Evolutionary conservation across 2,888 invertebrate genomes (phyloP), one percentile per base, ranked within the genome.

Genomic region (Drosophila merina): DNA sequence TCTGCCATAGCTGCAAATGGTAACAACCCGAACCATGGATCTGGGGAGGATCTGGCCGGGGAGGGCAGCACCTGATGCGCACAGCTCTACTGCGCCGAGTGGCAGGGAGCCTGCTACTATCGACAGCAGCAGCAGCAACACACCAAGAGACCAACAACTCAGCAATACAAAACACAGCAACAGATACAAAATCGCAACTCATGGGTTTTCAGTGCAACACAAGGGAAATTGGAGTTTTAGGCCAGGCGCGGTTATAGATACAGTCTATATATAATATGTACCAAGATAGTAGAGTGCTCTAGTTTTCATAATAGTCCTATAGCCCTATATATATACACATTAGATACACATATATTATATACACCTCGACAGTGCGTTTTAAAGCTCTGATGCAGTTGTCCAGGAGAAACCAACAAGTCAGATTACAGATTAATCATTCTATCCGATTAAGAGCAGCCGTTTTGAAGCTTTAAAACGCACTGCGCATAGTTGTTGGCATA

Each of bases 161-260:
- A 71, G 36, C 68, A 57, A 58, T 51, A 73, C 33, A 60, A 73
- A 54, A 57, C 62, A 48, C 73, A 66, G 51, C 67, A 67, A 56
- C 59, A 76, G 49, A 69, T 72, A 74, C 76, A 85, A 75, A 79
- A 76, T 72, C 68, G 77, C 49, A 86, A 87, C 78, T 88, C 79
- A 81, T 84, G 84, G 86, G 81, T 78, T 79, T 84, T 86, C 79
- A 86, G 73, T 76, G 73, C 75, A 69, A 79, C 74, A 68, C 78
- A 73, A 71, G 76, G 72, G 51, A 86, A 82, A 82, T 78, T 71
- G 74, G 76, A 86, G 38, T 77, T 86, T 74, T 84, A 79, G 78
- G 56, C 33, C 20, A 44, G 44, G 30, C 55, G 74, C 55, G 74
- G 40, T 28, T 59, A 58, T 58, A 50, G 50, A 57, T 25, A 44